Conservation (phyloP, 2,113 vertebrate species). For the Corythornis vintsioides region DNA sequence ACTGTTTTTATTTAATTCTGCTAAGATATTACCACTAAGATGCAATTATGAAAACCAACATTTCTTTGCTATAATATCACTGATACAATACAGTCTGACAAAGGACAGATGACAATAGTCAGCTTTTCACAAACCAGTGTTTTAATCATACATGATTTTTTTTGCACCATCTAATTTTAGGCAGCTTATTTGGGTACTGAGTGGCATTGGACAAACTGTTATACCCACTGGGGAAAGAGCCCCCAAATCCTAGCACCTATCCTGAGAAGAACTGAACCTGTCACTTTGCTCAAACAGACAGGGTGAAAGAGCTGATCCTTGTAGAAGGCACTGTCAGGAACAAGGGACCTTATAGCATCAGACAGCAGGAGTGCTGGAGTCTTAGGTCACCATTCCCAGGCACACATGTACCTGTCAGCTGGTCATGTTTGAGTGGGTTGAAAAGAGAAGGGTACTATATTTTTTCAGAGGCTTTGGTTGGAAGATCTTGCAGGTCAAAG, state of each 20-base stretch:
- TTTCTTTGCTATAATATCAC: neutral
- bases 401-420: rapidly evolving
- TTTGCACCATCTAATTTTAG: neutral
- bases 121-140: neutral
- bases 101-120: neutral
- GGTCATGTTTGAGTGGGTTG: neutral
- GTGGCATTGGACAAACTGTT: neutral
- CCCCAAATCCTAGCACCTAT: neutral
- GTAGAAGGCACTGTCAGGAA: neutral
- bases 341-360: rapidly evolving
- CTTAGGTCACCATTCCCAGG: neutral
- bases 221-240: neutral
- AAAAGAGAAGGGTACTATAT: rapidly evolving
- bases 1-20: neutral
- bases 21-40: neutral
- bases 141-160: neutral
- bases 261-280: neutral
- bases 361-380: rapidly evolving
- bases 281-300: neutral
- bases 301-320: neutral
- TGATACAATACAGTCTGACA: neutral
- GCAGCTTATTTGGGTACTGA: neutral
- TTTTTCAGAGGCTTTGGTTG: neutral
- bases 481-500: neutral
- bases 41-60: neutral